A percentile compares a stretch with the other conserved stretches of the same genome.
Evolutionary conservation across 1,140 invertebrate genomes (phyloP).

Genomic region (Tetraneura akinire): DNA sequence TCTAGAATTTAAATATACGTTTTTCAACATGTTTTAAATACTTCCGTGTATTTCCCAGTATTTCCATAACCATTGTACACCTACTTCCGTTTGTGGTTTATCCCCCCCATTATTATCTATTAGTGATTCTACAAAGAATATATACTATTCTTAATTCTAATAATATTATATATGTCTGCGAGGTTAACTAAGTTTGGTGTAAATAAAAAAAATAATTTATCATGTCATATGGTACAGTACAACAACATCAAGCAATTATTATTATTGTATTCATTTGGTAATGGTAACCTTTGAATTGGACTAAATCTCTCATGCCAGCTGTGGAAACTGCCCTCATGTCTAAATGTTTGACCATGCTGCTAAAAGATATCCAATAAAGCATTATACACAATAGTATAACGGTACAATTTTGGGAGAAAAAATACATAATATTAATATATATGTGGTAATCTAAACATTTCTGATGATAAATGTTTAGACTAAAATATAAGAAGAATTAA

Average conservation of each 20-base stretch:
- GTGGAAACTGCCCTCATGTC: conserved; percentile 47
- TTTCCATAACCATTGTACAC: too few species aligned
- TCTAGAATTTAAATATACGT: too few species aligned
- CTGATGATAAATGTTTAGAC: background rate
- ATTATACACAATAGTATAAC: conserved; percentile 42
- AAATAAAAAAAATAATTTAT: background rate
- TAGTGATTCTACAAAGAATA: background rate
- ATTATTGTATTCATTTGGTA: conserved; percentile 10
- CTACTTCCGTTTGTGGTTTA: too few species aligned
- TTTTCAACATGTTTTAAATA: too few species aligned
- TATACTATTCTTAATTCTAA: too few species aligned
- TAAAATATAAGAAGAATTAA: background rate
- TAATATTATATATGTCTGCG: too few species aligned
- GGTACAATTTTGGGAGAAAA: background rate
- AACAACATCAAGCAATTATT: conserved; percentile 27
- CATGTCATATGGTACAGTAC: background rate
- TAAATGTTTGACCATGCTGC: conserved; percentile 49
- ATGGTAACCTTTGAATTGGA: conserved; percentile 46
- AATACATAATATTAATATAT: background rate
- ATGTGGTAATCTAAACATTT: background rate
- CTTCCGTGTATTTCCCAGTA: too few species aligned
- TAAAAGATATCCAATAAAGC: conserved; percentile 50
- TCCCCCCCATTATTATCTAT: background rate
- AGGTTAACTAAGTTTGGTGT: background rate
- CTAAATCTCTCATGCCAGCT: conserved; percentile 51